Evolutionary conservation across 2,888 invertebrate genomes (phyloP).

Genomic region (Frankliniella fusca): DNA sequence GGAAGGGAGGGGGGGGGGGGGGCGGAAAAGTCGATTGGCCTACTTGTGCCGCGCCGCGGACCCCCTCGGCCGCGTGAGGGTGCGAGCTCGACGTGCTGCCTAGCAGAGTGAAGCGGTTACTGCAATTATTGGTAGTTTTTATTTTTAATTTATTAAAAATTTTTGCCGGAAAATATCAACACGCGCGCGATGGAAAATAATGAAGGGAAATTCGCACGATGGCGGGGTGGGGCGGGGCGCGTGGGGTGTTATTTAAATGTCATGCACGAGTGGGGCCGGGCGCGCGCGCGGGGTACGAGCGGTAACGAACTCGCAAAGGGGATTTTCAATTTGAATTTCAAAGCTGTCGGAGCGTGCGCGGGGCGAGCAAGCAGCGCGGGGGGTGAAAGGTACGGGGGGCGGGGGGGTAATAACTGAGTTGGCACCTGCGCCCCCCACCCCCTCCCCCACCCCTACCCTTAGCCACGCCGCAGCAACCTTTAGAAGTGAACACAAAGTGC

Average conservation of each 20-base stretch:
- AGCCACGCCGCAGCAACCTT: not conserved
- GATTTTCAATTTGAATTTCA: slow-evolving; percentile 11
- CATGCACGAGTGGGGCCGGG: not conserved
- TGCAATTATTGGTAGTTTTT: no score
- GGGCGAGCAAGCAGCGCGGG: not conserved
- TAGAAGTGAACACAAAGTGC: not conserved
- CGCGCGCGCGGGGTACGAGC: not conserved
- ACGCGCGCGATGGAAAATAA: not conserved
- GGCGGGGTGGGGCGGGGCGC: not conserved
- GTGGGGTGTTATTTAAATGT: not conserved
- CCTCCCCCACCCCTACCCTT: not conserved
- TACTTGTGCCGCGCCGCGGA: not conserved
- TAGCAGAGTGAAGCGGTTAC: no score
- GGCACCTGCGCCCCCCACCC: not conserved
- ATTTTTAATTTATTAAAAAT: no score
- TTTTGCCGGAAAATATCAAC: not conserved
- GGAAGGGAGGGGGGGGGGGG: not conserved
- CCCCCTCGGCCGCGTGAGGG: no score
- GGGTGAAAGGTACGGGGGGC: not conserved
- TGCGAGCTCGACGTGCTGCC: no score
- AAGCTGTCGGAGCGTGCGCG: not conserved
- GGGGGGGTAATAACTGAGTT: not conserved
- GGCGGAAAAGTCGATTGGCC: not conserved
- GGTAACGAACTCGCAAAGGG: not conserved
- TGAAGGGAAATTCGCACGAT: not conserved